These are phyloP conservation scores for Sminthurides aquaticus DNA, from an alignment of 2,888 invertebrate genomes.

Conservation along the genomic window DNA sequence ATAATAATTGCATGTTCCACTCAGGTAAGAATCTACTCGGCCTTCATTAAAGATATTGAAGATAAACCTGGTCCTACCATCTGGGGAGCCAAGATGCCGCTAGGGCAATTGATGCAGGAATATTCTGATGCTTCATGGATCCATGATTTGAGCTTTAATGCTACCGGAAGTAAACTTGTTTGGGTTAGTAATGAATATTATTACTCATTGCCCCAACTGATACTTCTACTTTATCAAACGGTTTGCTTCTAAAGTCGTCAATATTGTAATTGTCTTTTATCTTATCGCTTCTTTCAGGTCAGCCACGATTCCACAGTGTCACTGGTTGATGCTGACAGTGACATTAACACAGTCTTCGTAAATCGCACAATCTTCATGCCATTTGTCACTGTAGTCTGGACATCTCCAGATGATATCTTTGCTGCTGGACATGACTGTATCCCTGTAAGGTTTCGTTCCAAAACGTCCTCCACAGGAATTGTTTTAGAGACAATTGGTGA, in stretches of 20 bases:
- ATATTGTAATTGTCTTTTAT: no score
- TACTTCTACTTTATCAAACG: no score
- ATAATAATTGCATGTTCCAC: neutral
- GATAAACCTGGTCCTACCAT: constrained; percentile 79
- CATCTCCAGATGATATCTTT: constrained; percentile 72
- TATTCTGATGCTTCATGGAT: constrained; percentile 89
- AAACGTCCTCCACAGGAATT: constrained; percentile 29
- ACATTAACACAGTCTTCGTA: constrained; percentile 53
- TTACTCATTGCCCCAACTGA: no score
- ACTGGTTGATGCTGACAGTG: constrained; percentile 81
- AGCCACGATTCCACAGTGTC: constrained; percentile 94
- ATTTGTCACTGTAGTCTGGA: constrained; percentile 87
- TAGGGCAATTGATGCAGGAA: constrained; percentile 80
- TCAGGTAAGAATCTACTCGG: constrained; percentile 75
- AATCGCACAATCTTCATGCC: constrained; percentile 84
- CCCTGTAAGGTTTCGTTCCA: constrained; percentile 40
- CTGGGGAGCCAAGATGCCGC: constrained; percentile 76
- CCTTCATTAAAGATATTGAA: constrained; percentile 95
- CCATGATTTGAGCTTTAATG: constrained; percentile 89
- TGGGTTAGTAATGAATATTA: no score
- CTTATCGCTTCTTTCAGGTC: constrained; percentile 46
- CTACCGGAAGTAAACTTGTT: constrained; percentile 86
- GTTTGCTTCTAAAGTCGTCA: neutral
- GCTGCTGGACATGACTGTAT: constrained; percentile 56
- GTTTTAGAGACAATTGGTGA: constrained; percentile 40